Evolutionary conservation across 2,888 invertebrate species (phyloP), one percentile per base, ranked within the genome.

Genomic region (Caradrina clavipalpis): DNA sequence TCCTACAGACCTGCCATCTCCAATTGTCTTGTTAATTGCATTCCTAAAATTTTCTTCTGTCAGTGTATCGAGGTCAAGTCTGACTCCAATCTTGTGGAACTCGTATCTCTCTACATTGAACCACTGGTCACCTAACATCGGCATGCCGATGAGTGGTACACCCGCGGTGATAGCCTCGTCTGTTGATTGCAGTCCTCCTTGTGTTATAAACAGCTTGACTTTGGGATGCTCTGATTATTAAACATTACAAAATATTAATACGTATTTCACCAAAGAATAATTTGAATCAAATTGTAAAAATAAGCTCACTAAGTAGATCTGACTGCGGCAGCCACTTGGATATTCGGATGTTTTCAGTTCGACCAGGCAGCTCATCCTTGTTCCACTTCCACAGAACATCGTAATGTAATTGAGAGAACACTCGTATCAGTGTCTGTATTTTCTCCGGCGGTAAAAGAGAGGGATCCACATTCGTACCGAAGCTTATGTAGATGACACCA

Each of bases 101-200:
- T 81, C 84, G 69, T 88, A 90, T 81, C 83, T 88, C 78, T 88
- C 89, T 0, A 89, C 89, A 69, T 94, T 94, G 19, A 82, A 88
- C 80, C 88, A 91, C 75, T 95, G 94, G 73, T 96, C 96, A 0
- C 86, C 89, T 21, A 91, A 75, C 81, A 94, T 91, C 2, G 94
- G 94, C 49, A 95, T 85, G 3, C 89, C 94, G 39, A 94, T 82
- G 4, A 95, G 66, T 2, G 95, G 94, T 95, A 93, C 91, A 22
- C 89, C 89, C 11, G 91, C 90, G 35, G 79, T 74, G 22, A 95
- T 91, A 0, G 94, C 90, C 84, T 95, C 95, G 55, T 94, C 92
- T 0, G 92, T 88, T 0, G 95, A 94, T 71, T 94, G 93, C 17
- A 65, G 69, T 15, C 95, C 95, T 49, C 92, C 93, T 88, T 94